phyloP scores from a whole-genome alignment of 2,797 vertebrate genomes.

The Sebastes matsubarae region DNA sequence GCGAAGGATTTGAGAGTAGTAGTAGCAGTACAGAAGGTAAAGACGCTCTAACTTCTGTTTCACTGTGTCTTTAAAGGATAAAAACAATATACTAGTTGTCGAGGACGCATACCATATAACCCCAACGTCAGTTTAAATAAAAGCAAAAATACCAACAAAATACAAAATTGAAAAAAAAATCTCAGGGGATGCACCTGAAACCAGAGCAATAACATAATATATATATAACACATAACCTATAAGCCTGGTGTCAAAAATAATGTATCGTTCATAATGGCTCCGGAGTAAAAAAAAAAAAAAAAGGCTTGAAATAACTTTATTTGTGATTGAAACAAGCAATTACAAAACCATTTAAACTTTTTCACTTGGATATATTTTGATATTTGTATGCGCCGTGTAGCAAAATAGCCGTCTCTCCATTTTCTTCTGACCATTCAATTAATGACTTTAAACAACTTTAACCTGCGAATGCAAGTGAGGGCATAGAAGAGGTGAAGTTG shows the following conservation, averaged over 20 bases:
- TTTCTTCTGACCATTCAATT: not conserved
- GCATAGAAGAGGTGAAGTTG: not conserved
- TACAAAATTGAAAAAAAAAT: not conserved
- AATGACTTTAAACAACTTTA: not conserved
- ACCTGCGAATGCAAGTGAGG: not conserved
- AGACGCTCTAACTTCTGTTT: too few relatives aligned
- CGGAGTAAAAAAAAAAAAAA: not conserved
- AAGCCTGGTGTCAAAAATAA: not conserved
- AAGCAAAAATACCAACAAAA: too few relatives aligned
- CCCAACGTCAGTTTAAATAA: too few relatives aligned
- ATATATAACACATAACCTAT: not conserved
- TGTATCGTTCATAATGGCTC: not conserved
- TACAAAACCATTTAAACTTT: not conserved
- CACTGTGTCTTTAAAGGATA: too few relatives aligned
- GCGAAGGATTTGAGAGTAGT: too few relatives aligned
- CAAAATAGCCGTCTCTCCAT: not conserved
- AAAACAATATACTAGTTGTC: too few relatives aligned
- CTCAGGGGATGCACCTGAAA: not conserved
- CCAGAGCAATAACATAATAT: not conserved
- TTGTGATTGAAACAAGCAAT: not conserved
- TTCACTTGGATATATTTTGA: not conserved
- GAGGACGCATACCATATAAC: accelerated
- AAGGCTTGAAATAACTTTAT: not conserved
- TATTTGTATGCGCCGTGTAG: not conserved
- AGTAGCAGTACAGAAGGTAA: too few relatives aligned